Conservation (phyloP, 2,113 vertebrate genomes). For the Centropus unirufus region DNA sequence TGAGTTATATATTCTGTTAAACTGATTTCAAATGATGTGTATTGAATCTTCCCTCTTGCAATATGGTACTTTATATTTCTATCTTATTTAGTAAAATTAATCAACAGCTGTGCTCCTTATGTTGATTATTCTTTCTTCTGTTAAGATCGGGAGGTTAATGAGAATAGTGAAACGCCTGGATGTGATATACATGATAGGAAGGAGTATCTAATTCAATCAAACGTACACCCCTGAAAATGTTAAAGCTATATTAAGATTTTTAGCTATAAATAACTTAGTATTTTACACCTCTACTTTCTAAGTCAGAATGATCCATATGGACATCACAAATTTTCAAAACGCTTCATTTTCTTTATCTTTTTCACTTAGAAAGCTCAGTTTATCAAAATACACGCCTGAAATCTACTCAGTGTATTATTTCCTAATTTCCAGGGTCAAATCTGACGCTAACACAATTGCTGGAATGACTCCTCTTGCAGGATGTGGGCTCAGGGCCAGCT, state of each 20-base stretch:
- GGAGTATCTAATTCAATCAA: slow-evolving; percentile 45
- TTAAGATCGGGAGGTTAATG: slow-evolving; percentile 66
- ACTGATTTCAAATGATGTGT: slow-evolving; percentile 51
- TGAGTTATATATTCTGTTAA: slow-evolving; percentile 61
- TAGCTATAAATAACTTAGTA: slow-evolving; percentile 51
- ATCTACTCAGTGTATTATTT: neutral
- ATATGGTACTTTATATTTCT: slow-evolving; percentile 62
- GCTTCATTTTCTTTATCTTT: neutral
- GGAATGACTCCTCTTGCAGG: neutral
- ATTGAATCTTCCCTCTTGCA: slow-evolving; percentile 56
- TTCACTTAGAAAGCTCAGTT: neutral
- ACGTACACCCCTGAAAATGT: slow-evolving; percentile 35
- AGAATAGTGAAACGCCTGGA: slow-evolving; percentile 31
- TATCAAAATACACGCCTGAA: neutral
- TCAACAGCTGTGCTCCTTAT: slow-evolving; percentile 71
- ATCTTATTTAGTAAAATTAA: slow-evolving; percentile 72
- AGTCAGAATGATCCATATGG: slow-evolving; percentile 38
- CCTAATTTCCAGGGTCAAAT: neutral
- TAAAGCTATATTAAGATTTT: slow-evolving; percentile 51
- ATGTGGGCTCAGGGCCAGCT: neutral
- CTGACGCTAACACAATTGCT: neutral
- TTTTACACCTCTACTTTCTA: neutral
- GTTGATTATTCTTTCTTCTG: slow-evolving; percentile 51
- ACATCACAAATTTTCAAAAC: neutral
- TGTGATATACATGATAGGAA: slow-evolving; percentile 16